Evolutionary conservation across 2,797 vertebrate species (phyloP).

Genomic region (Microtus californicus): DNA sequence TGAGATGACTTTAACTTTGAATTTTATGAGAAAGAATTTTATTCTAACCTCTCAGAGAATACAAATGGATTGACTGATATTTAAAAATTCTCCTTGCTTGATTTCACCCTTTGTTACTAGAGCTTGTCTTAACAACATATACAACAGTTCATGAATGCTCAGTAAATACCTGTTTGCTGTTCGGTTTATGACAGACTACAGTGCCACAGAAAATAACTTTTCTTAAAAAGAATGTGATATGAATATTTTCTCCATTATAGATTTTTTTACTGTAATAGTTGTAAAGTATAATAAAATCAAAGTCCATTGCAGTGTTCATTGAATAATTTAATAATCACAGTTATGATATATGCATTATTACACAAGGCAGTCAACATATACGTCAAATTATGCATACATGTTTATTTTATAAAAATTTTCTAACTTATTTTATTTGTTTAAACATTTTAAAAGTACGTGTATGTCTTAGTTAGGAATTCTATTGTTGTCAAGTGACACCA

Average conservation of each 20-base stretch:
- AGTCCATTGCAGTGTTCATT: not conserved
- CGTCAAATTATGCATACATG: not conserved
- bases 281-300: not conserved
- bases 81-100: not conserved
- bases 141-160: not conserved
- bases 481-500: not conserved
- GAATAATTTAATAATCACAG: not conserved
- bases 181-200: not conserved
- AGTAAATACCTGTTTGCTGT: not conserved
- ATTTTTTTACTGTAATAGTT: not conserved
- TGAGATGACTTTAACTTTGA: slow-evolving; percentile 57
- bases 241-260: not conserved
- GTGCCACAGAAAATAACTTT: not conserved
- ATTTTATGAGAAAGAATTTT: slow-evolving; percentile 23
- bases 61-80: not conserved
- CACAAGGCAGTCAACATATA: accelerated
- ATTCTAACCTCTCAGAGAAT: not conserved
- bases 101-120: slow-evolving; percentile 17
- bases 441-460: not conserved
- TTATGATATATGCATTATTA: not conserved
- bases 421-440: not conserved
- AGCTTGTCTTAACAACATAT: not conserved
- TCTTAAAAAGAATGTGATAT: not conserved
- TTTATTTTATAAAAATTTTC: not conserved
- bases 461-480: not conserved